These are phyloP conservation scores for Helobdella robusta DNA, from an alignment of 2,888 invertebrate species.

Conservation along the genomic window DNA sequence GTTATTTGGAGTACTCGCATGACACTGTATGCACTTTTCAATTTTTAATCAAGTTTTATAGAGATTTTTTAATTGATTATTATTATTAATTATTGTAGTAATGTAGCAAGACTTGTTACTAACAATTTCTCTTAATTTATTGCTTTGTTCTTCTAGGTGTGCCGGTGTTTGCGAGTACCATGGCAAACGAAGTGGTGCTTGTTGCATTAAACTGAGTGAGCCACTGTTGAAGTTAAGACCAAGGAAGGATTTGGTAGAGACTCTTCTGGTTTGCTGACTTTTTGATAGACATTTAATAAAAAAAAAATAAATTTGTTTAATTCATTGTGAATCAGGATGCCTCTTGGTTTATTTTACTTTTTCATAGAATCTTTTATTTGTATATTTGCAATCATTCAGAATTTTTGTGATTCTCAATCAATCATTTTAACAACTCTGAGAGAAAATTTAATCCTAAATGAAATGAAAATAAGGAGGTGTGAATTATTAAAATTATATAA, in stretches of 20 bases:
- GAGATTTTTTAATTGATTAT: background rate
- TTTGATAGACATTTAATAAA: no score
- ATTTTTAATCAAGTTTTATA: background rate
- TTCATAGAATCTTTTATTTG: no score
- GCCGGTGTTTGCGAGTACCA: constrained; percentile 69
- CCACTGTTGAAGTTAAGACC: constrained; percentile 83
- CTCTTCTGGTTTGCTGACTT: constrained; percentile 67
- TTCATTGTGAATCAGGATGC: no score
- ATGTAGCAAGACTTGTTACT: background rate
- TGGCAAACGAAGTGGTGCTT: constrained; percentile 60
- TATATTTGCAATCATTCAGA: no score
- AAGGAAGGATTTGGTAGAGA: constrained; percentile 87
- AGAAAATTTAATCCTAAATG: no score
- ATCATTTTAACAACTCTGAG: no score
- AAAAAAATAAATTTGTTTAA: no score
- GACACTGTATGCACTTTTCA: constrained; percentile 57
- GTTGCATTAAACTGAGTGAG: constrained; percentile 74
- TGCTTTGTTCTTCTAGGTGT: constrained; percentile 51
- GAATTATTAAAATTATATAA: no score
- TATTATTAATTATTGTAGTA: background rate
- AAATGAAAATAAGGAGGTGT: no score
- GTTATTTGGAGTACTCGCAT: constrained; percentile 91
- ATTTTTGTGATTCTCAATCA: no score
- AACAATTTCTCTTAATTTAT: background rate
- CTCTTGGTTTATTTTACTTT: no score